Evolutionary conservation across 2,888 invertebrate genomes (phyloP).

Genomic region (Nowickia ferox): DNA sequence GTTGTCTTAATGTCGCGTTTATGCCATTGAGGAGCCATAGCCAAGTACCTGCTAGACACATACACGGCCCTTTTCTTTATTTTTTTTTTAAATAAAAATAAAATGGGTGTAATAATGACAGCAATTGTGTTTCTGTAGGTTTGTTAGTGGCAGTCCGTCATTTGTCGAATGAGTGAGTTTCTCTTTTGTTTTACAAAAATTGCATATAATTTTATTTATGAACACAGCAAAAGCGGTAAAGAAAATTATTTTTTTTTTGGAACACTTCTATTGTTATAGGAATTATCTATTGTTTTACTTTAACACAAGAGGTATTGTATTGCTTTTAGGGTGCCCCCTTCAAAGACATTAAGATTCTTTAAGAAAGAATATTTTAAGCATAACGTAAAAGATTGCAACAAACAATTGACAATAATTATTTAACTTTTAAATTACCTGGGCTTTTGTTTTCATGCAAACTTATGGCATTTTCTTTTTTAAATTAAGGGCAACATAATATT

Average conservation of each 20-base stretch:
- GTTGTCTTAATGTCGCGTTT: constrained; percentile 7
- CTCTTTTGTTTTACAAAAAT: constrained; percentile 19
- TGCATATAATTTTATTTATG: constrained; percentile 40
- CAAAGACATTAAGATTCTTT: too few species aligned
- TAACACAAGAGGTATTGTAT: not conserved
- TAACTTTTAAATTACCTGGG: too few species aligned
- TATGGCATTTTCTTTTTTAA: too few species aligned
- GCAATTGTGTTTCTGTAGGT: constrained; percentile 12
- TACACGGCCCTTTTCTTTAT: not conserved
- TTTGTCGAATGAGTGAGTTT: constrained; percentile 32
- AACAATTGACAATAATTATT: too few species aligned
- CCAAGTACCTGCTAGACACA: not conserved
- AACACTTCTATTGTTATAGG: not conserved
- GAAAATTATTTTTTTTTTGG: constrained; percentile 16
- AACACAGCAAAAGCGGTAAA: not conserved
- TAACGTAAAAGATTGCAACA: too few species aligned
- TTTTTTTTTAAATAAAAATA: constrained; percentile 11
- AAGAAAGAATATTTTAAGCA: too few species aligned
- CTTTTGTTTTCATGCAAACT: too few species aligned
- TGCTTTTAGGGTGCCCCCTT: constrained; percentile 14
- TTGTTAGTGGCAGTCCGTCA: constrained; percentile 45
- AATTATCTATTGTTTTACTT: constrained; percentile 22
- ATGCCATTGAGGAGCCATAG: not conserved
- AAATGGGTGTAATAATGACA: not conserved
- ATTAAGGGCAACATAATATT: too few species aligned